phyloP scores from a whole-genome alignment of 2,797 vertebrate species.

The Hypotaenidia okinawae region DNA sequence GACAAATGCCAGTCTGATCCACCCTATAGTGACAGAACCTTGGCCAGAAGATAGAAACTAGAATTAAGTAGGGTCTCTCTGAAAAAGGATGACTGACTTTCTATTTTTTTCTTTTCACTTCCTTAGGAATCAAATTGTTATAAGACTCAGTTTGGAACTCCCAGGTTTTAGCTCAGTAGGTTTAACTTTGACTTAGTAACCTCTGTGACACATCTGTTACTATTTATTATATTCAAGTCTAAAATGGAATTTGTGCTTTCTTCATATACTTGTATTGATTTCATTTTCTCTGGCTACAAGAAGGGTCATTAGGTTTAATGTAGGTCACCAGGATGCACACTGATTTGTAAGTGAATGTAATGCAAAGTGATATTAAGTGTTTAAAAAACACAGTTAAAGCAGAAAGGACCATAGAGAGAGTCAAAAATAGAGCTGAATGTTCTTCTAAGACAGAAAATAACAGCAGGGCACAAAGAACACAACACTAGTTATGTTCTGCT shows the following conservation, averaged over 20 bases:
- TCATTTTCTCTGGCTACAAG: slow-evolving; percentile 17
- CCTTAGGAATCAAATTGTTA: slow-evolving; percentile 25
- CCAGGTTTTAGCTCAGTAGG: neutral
- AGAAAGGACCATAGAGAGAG: neutral
- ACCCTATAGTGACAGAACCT: neutral
- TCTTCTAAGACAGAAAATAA: neutral
- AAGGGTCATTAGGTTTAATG: slow-evolving; percentile 7
- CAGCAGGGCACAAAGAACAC: neutral
- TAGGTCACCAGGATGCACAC: neutral
- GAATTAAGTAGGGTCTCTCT: neutral
- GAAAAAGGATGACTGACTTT: slow-evolving; percentile 49
- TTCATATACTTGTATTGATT: neutral
- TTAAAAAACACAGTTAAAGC: neutral
- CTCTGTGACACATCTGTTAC: slow-evolving; percentile 2
- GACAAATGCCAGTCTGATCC: neutral
- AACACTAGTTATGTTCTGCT: neutral
- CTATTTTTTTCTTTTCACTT: slow-evolving; percentile 55
- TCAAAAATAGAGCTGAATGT: neutral
- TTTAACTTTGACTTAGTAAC: neutral
- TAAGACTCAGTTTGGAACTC: neutral
- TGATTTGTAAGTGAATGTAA: neutral
- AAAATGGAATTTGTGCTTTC: slow-evolving; percentile 25
- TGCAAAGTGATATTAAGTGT: neutral
- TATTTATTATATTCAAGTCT: slow-evolving; percentile 14
- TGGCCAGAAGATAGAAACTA: neutral